phyloP scores from a whole-genome alignment of 1,140 invertebrate genomes.

The Neodiprion pinetum region DNA sequence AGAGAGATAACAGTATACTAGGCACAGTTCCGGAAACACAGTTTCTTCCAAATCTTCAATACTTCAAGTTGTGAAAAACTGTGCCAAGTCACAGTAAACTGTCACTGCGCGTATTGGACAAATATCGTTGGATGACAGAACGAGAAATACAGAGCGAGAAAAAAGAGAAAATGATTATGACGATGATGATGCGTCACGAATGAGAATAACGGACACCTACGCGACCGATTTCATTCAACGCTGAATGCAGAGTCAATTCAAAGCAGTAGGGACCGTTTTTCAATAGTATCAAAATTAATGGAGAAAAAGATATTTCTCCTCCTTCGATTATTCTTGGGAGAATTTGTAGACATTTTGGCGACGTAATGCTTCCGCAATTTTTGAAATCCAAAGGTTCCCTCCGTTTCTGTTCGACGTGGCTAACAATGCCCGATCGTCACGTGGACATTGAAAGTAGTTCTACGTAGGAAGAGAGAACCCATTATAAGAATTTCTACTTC shows the following conservation, averaged over 20 bases:
- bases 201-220: no score
- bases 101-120: no score
- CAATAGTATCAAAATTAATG: neutral
- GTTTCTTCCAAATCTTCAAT: no score
- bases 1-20: no score
- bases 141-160: neutral
- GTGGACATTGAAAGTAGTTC: constrained; percentile 48
- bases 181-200: no score
- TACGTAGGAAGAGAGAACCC: constrained; percentile 40
- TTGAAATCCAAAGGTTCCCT: constrained; percentile 26
- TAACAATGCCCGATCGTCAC: constrained; percentile 49
- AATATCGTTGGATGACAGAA: neutral
- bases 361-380: constrained; percentile 46
- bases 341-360: constrained; percentile 20
- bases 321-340: neutral
- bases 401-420: constrained; percentile 13
- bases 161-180: no score
- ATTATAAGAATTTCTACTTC: constrained; percentile 43
- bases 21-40: no score
- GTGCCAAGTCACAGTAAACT: neutral
- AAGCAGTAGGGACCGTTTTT: neutral
- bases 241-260: neutral
- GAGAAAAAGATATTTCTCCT: neutral
- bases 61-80: no score
- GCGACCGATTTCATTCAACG: neutral